These are phyloP conservation scores for Cygnus buccinator DNA, from an alignment of 2,113 vertebrate genomes.

Conservation along the genomic window DNA sequence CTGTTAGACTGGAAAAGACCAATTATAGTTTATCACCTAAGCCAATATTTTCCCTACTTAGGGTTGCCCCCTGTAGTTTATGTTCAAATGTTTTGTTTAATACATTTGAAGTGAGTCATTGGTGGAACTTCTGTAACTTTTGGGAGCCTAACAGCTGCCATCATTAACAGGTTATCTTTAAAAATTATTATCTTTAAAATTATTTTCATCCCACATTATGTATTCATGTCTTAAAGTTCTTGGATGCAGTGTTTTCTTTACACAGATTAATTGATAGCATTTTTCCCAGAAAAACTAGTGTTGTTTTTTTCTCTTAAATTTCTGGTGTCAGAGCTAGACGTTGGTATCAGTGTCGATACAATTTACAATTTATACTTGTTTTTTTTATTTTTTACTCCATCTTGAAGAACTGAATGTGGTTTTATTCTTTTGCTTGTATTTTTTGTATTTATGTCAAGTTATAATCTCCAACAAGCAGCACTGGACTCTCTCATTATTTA, in stretches of 20 bases:
- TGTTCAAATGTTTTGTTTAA: neutral
- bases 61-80: neutral
- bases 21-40: neutral
- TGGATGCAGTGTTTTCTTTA: neutral
- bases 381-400: neutral
- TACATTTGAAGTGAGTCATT: neutral
- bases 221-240: neutral
- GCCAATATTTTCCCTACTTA: neutral
- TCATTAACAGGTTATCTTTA: neutral
- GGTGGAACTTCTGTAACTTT: neutral
- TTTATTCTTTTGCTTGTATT: conserved; percentile 47
- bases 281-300: neutral
- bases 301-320: neutral
- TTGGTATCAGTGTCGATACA: neutral
- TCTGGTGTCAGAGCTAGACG: neutral
- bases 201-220: neutral
- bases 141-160: neutral
- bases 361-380: neutral
- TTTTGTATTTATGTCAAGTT: conserved; percentile 45
- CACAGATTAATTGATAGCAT: neutral
- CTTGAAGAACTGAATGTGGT: neutral
- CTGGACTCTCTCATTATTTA: conserved; percentile 75
- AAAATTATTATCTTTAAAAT: no score
- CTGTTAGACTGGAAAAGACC: neutral
- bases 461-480: conserved; percentile 69